Evolutionary conservation across 1,140 invertebrate species (phyloP), one percentile per base, ranked within the genome.

Genomic region (Luehdorfia chinensis): DNA sequence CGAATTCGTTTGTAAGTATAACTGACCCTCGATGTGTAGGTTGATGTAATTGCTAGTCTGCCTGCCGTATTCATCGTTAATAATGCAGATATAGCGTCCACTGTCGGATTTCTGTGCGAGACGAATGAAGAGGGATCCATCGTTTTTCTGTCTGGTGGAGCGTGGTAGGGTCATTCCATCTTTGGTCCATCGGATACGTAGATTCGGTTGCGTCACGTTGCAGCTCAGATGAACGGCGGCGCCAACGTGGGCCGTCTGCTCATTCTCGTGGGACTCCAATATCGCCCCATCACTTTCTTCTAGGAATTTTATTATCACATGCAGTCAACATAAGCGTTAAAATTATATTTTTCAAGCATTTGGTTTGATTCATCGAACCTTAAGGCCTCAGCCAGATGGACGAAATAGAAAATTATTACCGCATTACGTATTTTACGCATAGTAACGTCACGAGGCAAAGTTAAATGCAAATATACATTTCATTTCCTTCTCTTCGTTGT

Each of bases 31-130:
- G 28, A 94, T 89, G 55, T 85, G 87, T 15, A 94, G 86, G 63
- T 93, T 89, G 72, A 94, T 88, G 76, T 90, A 93, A 75, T 92
- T 92, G 45, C 69, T 84, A 32, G 88, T 87, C 39, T 79, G 69
- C 23, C 86, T 79, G 33, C 88, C 87, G 14, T 87, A 75, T 8
- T 43, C 33, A 21, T 87, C 87, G 28, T 84, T 72, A 11, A 91
- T 87, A 54, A 90, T 84, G 75, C 93, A 94, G 44, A 91, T 90
- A 66, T 95, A 95, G 55, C 88, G 87, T 39, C 93, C 94, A 50
- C 88, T 87, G 66, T 95, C 92, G 27, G 90, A 87, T 11, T 81
- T 75, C 52, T 86, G 87, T 1, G 93, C 84, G 34, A 89, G 62
- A 51, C 60, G 59, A 30, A 92, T 87, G 50, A 56, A 76, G 56